A percentile compares a stretch with the other conserved stretches of the same genome.
Conservation (phyloP, 2,113 vertebrate species). For the Rhinichthys klamathensis region DNA sequence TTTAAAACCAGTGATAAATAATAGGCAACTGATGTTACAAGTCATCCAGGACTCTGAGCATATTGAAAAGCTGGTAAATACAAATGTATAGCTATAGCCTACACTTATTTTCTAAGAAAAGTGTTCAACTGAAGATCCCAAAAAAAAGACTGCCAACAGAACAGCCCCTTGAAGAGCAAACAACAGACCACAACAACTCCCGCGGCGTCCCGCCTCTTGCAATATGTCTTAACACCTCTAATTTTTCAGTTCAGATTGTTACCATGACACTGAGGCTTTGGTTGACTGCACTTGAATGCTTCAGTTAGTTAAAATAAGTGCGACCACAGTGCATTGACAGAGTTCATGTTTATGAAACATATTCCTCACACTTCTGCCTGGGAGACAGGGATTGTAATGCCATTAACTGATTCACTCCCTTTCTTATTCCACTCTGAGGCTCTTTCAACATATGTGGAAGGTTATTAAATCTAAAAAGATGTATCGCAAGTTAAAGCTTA, state of each 20-base stretch:
- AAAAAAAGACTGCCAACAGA: too few relatives aligned
- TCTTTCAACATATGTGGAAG: background rate
- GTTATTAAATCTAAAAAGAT: slow-evolving; percentile 4
- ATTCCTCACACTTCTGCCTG: slow-evolving; percentile 16
- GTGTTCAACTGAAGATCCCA: background rate
- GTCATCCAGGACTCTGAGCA: background rate
- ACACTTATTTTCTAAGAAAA: background rate
- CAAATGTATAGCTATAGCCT: background rate
- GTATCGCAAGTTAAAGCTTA: background rate
- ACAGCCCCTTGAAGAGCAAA: background rate
- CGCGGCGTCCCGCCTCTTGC: background rate
- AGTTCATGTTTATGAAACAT: slow-evolving; percentile 11
- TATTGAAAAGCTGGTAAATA: background rate
- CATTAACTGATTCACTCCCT: background rate
- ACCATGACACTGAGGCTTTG: slow-evolving; percentile 2
- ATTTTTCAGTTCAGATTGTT: slow-evolving; percentile 6
- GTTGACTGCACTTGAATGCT: slow-evolving; percentile 5
- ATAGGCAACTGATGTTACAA: background rate
- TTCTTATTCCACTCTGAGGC: background rate
- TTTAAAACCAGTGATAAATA: background rate
- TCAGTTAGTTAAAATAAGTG: background rate
- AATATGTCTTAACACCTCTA: slow-evolving; percentile 5
- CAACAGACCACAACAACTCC: background rate
- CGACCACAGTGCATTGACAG: background rate
- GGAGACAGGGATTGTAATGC: background rate